Percentiles rank a stretch among this genome's conserved stretches.
These are phyloP conservation scores for Notolepis coatsorum DNA, from an alignment of 2,797 vertebrate genomes.

Conservation along the genomic window DNA sequence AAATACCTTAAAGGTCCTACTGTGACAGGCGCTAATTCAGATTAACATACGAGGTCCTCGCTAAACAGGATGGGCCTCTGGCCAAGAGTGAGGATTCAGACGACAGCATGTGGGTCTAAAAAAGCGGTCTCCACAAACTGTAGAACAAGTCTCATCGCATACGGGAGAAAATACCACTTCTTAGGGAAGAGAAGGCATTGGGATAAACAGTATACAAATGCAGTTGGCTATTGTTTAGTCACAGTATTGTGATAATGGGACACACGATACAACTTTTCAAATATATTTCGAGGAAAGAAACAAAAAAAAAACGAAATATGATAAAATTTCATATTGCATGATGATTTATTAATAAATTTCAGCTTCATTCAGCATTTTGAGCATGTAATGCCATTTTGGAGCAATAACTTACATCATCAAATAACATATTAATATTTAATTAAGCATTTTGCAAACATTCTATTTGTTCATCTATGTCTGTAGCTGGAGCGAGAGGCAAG, in stretches of 20 bases:
- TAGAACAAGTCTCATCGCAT: no score
- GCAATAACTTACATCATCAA: slow-evolving; percentile 22
- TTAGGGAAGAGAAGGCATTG: no score
- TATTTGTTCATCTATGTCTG: slow-evolving; percentile 1
- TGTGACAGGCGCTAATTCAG: slow-evolving; percentile 59
- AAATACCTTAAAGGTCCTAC: slow-evolving; percentile 56
- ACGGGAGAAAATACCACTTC: no score
- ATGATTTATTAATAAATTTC: slow-evolving; percentile 37
- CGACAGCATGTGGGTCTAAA: no score
- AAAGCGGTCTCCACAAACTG: no score
- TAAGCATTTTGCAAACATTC: slow-evolving; percentile 16
- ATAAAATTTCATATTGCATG: neutral
- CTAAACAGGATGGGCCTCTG: slow-evolving; percentile 47
- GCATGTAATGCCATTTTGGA: slow-evolving; percentile 30
- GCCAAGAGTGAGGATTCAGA: no score
- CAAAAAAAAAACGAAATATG: neutral
- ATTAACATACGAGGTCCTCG: slow-evolving; percentile 69
- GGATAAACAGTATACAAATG: no score
- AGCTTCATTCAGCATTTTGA: slow-evolving; percentile 15
- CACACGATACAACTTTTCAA: neutral
- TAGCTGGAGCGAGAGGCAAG: neutral
- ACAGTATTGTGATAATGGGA: neutral
- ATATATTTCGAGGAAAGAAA: neutral
- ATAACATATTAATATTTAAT: slow-evolving; percentile 41
- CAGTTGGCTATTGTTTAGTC: neutral